phyloP scores from a whole-genome alignment of 2,888 invertebrate species.

The Pollenia amentaria region DNA sequence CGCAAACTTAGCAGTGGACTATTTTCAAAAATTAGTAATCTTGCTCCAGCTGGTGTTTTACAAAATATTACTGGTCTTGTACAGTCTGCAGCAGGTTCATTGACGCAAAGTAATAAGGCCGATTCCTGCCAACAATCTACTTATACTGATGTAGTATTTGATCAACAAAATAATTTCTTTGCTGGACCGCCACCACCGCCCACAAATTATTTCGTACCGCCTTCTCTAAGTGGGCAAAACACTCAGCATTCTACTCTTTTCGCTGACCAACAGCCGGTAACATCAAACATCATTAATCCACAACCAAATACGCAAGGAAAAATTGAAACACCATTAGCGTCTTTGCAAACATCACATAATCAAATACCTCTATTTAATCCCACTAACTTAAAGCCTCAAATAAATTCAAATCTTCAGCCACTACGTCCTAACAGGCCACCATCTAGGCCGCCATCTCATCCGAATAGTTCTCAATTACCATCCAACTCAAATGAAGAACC shows the following conservation, averaged over 20 bases:
- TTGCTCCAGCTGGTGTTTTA: conserved; percentile 82
- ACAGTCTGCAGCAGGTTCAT: conserved; percentile 81
- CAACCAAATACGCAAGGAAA: conserved; percentile 3
- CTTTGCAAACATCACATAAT: conserved; percentile 11
- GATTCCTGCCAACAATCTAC: conserved; percentile 37
- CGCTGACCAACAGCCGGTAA: background rate
- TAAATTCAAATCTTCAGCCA: conserved; percentile 15
- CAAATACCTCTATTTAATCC: conserved; percentile 42
- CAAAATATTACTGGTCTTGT: conserved; percentile 83
- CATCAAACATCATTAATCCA: conserved; percentile 20
- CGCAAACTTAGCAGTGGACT: conserved; percentile 79
- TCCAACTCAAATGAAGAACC: conserved; percentile 21
- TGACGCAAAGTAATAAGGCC: conserved; percentile 73
- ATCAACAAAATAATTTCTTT: conserved; percentile 52
- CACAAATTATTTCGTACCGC: conserved; percentile 56
- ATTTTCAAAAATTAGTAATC: conserved; percentile 80
- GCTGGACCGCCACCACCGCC: conserved; percentile 44
- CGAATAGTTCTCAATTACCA: conserved; percentile 1
- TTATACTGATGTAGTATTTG: conserved; percentile 17
- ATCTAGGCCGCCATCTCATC: conserved; percentile 18
- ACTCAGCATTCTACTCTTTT: background rate
- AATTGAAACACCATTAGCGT: background rate
- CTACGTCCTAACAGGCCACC: background rate
- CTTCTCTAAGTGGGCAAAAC: conserved; percentile 19
- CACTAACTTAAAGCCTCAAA: conserved; percentile 17